Percentiles rank a stretch among this genome's conserved stretches.
Evolutionary conservation across 2,797 vertebrate genomes (phyloP).

Genomic region (Microctenopoma stevenorrisi): DNA sequence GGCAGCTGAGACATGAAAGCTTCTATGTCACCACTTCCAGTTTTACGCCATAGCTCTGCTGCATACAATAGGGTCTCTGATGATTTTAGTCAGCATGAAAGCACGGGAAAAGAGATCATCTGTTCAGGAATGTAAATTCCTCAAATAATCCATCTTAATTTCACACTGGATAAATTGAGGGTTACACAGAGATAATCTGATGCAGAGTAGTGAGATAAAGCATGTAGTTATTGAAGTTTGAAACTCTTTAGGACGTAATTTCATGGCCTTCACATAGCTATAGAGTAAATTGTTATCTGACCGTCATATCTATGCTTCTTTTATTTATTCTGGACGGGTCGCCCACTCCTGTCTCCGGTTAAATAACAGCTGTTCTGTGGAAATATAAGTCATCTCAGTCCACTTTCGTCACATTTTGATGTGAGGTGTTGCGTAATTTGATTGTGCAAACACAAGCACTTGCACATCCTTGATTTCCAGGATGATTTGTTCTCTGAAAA

Average conservation of each 20-base stretch:
- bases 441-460: background rate
- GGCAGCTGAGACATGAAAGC: conserved; percentile 28
- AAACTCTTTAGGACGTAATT: background rate
- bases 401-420: background rate
- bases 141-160: conserved; percentile 62
- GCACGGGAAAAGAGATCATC: conserved; percentile 70
- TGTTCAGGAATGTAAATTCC: conserved; percentile 73
- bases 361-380: background rate
- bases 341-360: background rate
- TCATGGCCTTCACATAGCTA: background rate
- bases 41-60: conserved; percentile 45
- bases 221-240: background rate
- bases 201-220: background rate
- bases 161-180: conserved; percentile 24
- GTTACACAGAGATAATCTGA: conserved; percentile 5
- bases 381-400: background rate
- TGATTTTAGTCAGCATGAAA: conserved; percentile 44
- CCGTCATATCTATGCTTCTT: background rate
- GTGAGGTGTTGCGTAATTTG: background rate
- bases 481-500: background rate
- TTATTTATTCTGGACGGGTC: background rate
- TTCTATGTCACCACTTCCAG: conserved; percentile 39
- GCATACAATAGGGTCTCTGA: conserved; percentile 67
- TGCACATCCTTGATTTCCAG: background rate
- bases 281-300: background rate